Conservation (phyloP, 2,797 vertebrate species). For the Melanotaenia pygmaea region DNA sequence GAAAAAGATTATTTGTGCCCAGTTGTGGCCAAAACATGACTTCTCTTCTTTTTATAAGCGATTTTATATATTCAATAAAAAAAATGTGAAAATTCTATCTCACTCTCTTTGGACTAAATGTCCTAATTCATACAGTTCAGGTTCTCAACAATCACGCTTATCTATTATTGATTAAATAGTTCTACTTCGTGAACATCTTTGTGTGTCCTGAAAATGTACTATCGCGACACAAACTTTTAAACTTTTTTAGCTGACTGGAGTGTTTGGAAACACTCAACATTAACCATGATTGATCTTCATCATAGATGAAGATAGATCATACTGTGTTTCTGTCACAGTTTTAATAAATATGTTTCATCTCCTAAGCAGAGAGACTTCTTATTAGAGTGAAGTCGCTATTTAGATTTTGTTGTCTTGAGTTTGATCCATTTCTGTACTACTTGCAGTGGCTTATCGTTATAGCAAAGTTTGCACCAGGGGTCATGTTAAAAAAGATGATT, state of each 20-base stretch:
- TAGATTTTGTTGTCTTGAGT: neutral
- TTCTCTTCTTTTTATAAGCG: too few relatives aligned
- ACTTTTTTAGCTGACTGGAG: conserved; percentile 3
- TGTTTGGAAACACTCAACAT: conserved; percentile 4
- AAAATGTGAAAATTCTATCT: neutral
- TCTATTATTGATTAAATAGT: neutral
- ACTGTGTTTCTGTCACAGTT: neutral
- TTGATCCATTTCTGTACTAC: conserved; percentile 25
- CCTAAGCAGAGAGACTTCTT: neutral
- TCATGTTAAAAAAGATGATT: conserved; percentile 60
- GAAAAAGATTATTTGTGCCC: neutral
- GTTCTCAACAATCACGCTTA: neutral
- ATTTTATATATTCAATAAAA: neutral
- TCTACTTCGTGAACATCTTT: neutral
- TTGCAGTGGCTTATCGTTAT: conserved; percentile 25
- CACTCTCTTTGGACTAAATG: neutral
- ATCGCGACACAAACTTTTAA: neutral
- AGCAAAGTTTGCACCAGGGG: conserved; percentile 41
- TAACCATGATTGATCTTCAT: neutral
- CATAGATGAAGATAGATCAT: neutral
- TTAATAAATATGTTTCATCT: neutral
- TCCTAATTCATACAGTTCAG: neutral
- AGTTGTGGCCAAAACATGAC: neutral
- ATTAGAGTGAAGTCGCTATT: conserved; percentile 1
- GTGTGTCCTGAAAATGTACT: neutral